Evolutionary conservation across 2,797 vertebrate genomes (phyloP), one percentile per base, ranked within the genome.

Genomic region (Sarcophilus harrisii): DNA sequence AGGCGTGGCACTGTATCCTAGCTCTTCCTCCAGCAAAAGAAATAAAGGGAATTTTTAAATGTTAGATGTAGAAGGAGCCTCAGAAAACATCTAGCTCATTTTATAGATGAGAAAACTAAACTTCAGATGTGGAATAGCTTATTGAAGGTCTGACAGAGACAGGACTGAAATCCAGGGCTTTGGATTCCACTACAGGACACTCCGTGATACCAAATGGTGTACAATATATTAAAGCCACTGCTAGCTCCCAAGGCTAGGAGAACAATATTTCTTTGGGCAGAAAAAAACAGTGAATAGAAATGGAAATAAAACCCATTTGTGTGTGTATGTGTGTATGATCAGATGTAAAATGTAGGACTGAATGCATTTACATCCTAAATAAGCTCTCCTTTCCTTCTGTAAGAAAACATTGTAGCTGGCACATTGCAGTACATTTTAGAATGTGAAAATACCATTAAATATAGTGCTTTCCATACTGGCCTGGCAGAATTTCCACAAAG

Each of bases 351-450:
- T 91, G 54, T 58, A 57, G 55, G 9, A 24, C 92, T 18, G 62
- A 57, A 5, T 0, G 3, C 24, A 3, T 0, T 0, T 29, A 24
- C 18, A 27, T 10, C 54, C 12, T 4, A 3, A 38, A 1, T 0
- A 38, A 27, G 45, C 59, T 81, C 58, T 90, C 28, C 45, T 91
- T 57, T 55, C 59, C 30, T 81, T 81, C n/a, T 38, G 66, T 45
- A 38, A 38, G 57, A 45, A 90, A 91, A 57, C n/a, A 8, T 21
- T 27, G 0, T 6, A 90, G n/a, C 0, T 58, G 16, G 8, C 32
- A 57, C 38, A 4, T 21, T 16, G 28, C 90, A 81, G 66, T 45
- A 81, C 3, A 10, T 81, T 81, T 81, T 81, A 24, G 66, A 81
- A 81, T 45, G 66, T 81, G 66, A 81, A 81, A 81, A 81, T 81